Conservation (phyloP, 2,797 vertebrate species). For the Coracias cyanogaster region DNA sequence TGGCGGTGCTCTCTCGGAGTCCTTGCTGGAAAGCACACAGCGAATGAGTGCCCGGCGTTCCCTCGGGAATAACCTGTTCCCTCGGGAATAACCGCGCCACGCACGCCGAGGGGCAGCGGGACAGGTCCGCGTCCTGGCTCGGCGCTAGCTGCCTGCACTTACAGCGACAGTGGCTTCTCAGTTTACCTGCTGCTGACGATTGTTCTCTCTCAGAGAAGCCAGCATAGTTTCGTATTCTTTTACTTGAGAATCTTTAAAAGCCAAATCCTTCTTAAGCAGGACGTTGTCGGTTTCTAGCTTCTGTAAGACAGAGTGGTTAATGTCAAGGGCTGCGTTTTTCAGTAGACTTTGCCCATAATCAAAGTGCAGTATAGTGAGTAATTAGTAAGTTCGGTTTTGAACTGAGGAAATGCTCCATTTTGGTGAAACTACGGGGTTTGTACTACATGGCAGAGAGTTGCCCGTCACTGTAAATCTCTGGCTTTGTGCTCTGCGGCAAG, state of each 20-base stretch:
- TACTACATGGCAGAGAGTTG: neutral
- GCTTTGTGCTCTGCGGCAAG: neutral
- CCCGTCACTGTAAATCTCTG: neutral
- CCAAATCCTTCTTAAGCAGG: conserved; percentile 87
- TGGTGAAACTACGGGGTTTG: accelerated
- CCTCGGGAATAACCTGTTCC: too few species aligned
- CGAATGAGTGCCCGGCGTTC: neutral
- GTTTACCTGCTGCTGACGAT: conserved; percentile 91
- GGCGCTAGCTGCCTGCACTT: too few species aligned
- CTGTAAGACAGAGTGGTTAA: conserved; percentile 72
- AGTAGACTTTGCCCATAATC: neutral
- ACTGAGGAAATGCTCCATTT: neutral
- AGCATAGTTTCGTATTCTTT: conserved; percentile 90
- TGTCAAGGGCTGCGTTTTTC: neutral
- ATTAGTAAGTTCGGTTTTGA: neutral
- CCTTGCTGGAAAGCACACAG: conserved; percentile 73
- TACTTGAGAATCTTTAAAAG: conserved; percentile 90
- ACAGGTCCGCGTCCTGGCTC: too few species aligned
- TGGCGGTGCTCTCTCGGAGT: conserved; percentile 81
- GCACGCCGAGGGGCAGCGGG: too few species aligned
- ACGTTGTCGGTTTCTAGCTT: conserved; percentile 89
- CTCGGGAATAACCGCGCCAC: neutral
- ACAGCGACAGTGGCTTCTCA: too few species aligned
- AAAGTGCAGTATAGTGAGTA: neutral
- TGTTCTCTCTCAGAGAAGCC: conserved; percentile 89